Conservation (phyloP, 2,113 vertebrate genomes). For the Chinchilla lanigera region DNA sequence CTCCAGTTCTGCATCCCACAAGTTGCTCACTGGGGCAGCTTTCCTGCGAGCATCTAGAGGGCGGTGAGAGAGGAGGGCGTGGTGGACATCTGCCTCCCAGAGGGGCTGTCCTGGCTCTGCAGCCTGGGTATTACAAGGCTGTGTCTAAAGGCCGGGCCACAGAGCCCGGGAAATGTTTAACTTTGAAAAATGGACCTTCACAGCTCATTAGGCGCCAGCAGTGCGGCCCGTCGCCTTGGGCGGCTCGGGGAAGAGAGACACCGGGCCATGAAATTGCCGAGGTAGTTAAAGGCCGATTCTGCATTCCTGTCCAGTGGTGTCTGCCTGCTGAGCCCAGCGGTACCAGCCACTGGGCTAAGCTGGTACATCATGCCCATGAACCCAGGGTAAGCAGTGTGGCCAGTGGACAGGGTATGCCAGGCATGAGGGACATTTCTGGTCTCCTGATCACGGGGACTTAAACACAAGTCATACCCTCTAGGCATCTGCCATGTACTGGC, state of each 20-base stretch:
- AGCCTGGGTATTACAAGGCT: not conserved
- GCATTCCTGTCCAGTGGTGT: constrained; percentile 16
- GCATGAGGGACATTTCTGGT: not conserved
- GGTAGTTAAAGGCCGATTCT: constrained; percentile 59
- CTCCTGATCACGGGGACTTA: not conserved
- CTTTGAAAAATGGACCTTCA: constrained; percentile 80
- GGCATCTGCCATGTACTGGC: not conserved
- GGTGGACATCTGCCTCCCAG: rapidly evolving
- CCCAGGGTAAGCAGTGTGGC: not conserved
- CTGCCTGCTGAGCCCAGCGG: not conserved
- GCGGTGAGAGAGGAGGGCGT: rapidly evolving
- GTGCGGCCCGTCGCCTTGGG: not conserved
- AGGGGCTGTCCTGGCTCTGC: not conserved
- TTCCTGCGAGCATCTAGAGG: rapidly evolving
- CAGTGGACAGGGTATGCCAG: not conserved
- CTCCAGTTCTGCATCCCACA: rapidly evolving
- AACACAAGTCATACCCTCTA: not conserved
- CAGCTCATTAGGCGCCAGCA: constrained; percentile 67
- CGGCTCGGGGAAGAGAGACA: not conserved
- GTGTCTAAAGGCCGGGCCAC: not conserved
- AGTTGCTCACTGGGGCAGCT: not conserved
- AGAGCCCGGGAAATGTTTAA: constrained; percentile 68
- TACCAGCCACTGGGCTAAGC: not conserved
- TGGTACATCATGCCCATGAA: not conserved
- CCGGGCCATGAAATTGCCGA: not conserved